Base-by-base conservation (phyloP, 2,113 vertebrate species). In the Nannobrachium achirus region DNA sequence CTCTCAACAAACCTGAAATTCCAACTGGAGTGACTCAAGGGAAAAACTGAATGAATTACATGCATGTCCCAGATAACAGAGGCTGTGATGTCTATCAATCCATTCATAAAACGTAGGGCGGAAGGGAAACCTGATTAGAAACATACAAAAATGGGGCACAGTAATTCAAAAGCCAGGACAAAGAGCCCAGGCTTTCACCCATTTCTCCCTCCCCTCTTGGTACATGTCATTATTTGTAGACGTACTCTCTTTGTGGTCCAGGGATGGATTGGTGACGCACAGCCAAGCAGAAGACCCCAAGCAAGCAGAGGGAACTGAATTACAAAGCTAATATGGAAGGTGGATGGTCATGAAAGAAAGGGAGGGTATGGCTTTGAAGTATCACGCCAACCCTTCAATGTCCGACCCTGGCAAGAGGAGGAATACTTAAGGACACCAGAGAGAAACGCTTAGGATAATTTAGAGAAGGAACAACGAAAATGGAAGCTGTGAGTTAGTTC, bases 221-320 rank as follows among this genome's bases (percentile, higher is more conserved):
- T 69, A 14, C 58, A 69, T 56, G 66, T 70, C 81, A 89, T 89
- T 86, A 82, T 88, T 63, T 66, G 75, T 3, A 86, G 83, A 85
- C 56, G 87, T 66, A 82, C 86, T 89, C 88, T 79, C 66, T 89
- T 40, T 71, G 56, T 69, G 69, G 57, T 50, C 55, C 1, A 52
- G 63, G 64, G 33, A 74, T 51, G 33, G 80, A 80, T 7, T 14
- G 66, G 44, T 64, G 78, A 88, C 71, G 87, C 86, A 90, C 76
- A 81, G 80, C 64, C 72, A 42, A 52, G 63, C 56, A 18, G 61
- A 77, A 73, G 63, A 52, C 42, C 1, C 39, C 20, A 9, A 41
- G 53, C 40, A 20, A 18, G 39, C 49, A 68, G 45, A 68, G 69
- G n/a, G 6, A 7, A 46, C 49, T 72, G 41, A 42, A 16, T 56